Base-by-base conservation (phyloP, 2,797 vertebrate species). In the Jordanella pulchra region DNA sequence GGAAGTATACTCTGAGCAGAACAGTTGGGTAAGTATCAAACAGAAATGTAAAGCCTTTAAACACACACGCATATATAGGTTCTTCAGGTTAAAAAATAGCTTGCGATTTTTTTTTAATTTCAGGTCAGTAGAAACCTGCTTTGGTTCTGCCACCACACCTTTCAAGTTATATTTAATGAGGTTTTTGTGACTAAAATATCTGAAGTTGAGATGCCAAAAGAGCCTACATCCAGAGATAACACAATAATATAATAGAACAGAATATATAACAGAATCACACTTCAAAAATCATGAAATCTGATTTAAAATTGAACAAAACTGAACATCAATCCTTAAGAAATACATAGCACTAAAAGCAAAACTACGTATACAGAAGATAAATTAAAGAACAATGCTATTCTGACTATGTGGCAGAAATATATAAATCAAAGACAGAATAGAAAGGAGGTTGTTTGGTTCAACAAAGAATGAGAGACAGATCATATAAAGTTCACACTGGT, bases 401-500 rank as follows among this genome's bases (percentile, higher is more conserved):
- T 67, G 63, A 28, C 77, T 55, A 72, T 30, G 32, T 2, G 10
- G 17, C 3, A 14, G 70, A 74, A 82, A 82, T 30, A 25, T 65
- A 72, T 61, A 47, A 56, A 18, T 73, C 61, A 77, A 69, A 67
- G 68, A 45, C n/a, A 67, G 44, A 70, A 69, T 35, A 60, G 25
- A 68, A 18, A 61, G 5, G 45, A 65, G 48, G 63, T 50, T 68
- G n/a, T 64, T 79, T 67, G 44, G 48, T 56, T 11, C 54, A 56
- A 21, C 3, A 35, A 58, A 84, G 82, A 48, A 74, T 11, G 47
- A 63, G 65, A 50, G 18, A 69, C 27, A 67, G 67, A 15, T 75
- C 25, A 42, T 48, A 78, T 84, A 83, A 85, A 90, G 65, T 84
- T 87, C 73, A 73, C 80, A 71, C 73, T 84, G 74, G 76, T 79